A percentile compares a stretch with the other conserved stretches of the same genome.
phyloP scores from a whole-genome alignment of 2,113 vertebrate species.

The Neolamprologus toae region DNA sequence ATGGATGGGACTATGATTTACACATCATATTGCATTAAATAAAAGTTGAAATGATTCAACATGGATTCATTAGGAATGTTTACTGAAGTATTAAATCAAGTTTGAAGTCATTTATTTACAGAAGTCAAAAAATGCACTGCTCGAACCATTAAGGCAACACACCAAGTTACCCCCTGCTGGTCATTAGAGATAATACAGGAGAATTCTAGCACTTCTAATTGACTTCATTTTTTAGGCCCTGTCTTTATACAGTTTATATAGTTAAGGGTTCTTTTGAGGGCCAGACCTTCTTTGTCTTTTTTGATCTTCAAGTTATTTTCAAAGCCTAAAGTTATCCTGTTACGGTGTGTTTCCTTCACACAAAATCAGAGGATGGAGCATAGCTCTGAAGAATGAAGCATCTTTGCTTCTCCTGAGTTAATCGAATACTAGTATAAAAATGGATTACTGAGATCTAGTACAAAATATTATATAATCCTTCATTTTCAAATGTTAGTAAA shows the following conservation, averaged over 20 bases:
- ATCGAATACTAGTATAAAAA: not conserved
- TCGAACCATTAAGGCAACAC: not conserved
- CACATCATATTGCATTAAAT: not conserved
- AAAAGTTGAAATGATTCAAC: not conserved
- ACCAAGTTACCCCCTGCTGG: not conserved
- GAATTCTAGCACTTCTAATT: not conserved
- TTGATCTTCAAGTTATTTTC: not conserved
- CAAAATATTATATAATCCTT: not conserved
- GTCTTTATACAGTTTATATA: not conserved
- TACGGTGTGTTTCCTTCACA: not conserved
- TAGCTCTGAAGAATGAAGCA: not conserved
- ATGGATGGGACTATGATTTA: not conserved
- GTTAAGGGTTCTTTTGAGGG: not conserved
- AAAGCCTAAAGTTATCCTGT: not conserved
- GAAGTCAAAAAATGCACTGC: not conserved
- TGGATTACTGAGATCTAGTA: not conserved
- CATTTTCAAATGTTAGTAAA: not conserved
- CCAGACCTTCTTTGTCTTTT: not conserved
- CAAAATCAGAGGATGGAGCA: not conserved
- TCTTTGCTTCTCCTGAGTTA: not conserved
- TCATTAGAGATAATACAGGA: not conserved
- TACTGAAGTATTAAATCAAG: not conserved
- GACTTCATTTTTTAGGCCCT: not conserved
- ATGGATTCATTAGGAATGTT: not conserved
- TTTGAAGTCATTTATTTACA: not conserved